A percentile compares a stretch with the other conserved stretches of the same genome.
phyloP scores from a whole-genome alignment of 2,888 invertebrate species.

The Drosophila demipolita region DNA sequence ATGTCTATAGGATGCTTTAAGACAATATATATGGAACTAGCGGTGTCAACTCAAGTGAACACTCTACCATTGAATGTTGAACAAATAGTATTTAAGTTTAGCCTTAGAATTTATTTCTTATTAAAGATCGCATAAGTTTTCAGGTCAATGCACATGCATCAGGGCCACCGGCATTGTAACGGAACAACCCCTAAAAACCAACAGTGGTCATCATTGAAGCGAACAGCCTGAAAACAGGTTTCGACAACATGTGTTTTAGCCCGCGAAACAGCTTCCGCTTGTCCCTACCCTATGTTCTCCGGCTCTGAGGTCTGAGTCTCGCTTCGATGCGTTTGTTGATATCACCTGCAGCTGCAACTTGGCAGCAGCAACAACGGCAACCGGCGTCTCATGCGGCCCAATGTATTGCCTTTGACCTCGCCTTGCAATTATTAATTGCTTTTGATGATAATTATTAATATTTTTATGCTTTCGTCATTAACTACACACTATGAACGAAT shows the following conservation, averaged over 20 bases:
- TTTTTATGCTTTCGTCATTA: background rate
- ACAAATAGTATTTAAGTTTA: constrained; percentile 4
- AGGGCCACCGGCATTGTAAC: constrained; percentile 31
- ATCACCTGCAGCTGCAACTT: constrained; percentile 62
- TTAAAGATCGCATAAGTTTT: constrained; percentile 49
- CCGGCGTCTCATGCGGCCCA: constrained; percentile 55
- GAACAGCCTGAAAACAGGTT: constrained; percentile 64
- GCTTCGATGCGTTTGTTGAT: constrained; percentile 59
- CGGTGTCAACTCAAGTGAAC: background rate
- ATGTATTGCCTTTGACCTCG: constrained; percentile 24
- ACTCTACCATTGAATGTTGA: background rate
- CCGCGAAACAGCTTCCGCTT: constrained; percentile 62
- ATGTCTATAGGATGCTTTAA: background rate
- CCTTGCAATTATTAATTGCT: constrained; percentile 26
- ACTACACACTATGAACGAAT: background rate
- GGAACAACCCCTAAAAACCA: constrained; percentile 58
- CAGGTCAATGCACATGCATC: constrained; percentile 71
- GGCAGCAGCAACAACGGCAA: constrained; percentile 26
- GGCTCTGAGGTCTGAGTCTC: constrained; percentile 17
- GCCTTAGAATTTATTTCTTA: constrained; percentile 13
- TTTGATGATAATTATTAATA: constrained; percentile 10
- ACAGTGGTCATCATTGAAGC: constrained; percentile 26
- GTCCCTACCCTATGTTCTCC: constrained; percentile 29
- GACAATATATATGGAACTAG: background rate
- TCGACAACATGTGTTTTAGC: constrained; percentile 66